These are phyloP conservation scores for Phenganax stokvisi DNA, from an alignment of 92 coral and sea anemone genomes.

Conservation along the genomic window DNA sequence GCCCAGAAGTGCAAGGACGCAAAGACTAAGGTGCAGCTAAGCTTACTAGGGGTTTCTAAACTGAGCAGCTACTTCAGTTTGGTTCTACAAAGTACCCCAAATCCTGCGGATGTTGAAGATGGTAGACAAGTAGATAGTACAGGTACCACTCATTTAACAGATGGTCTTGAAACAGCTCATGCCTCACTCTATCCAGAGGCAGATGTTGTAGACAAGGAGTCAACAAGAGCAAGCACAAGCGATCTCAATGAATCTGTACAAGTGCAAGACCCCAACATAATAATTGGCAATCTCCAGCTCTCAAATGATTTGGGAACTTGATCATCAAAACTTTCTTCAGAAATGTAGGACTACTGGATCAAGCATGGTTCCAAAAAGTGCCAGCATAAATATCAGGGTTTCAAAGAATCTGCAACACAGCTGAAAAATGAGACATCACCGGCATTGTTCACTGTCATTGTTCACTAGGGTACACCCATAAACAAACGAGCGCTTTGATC, in stretches of 20 bases:
- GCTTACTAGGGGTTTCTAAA: too few species aligned
- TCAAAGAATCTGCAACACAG: constrained; percentile 16
- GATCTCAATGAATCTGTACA: not conserved
- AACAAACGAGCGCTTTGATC: constrained; percentile 2
- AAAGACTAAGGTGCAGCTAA: too few species aligned
- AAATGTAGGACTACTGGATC: constrained; percentile 9
- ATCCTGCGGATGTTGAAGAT: too few species aligned
- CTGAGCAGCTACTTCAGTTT: too few species aligned
- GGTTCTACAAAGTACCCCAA: too few species aligned
- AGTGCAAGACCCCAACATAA: constrained; percentile 1
- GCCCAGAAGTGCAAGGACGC: too few species aligned
- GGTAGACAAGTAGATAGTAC: not conserved
- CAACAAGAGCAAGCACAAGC: constrained; percentile 6
- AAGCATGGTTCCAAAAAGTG: constrained; percentile 15
- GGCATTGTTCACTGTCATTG: constrained; percentile 5
- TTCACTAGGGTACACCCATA: constrained; percentile 1
- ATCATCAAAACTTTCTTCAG: not conserved
- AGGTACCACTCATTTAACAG: not conserved
- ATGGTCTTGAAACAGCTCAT: constrained; percentile 27
- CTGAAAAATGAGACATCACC: constrained; percentile 1
- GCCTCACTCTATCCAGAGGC: constrained; percentile 1
- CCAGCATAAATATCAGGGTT: constrained; percentile 10
- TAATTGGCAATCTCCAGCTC: not conserved
- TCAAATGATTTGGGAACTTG: constrained; percentile 8
- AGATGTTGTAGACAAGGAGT: not conserved